These are phyloP conservation scores for Phataginus tetradactyla DNA, from an alignment of 2,797 vertebrate species.

Conservation along the genomic window DNA sequence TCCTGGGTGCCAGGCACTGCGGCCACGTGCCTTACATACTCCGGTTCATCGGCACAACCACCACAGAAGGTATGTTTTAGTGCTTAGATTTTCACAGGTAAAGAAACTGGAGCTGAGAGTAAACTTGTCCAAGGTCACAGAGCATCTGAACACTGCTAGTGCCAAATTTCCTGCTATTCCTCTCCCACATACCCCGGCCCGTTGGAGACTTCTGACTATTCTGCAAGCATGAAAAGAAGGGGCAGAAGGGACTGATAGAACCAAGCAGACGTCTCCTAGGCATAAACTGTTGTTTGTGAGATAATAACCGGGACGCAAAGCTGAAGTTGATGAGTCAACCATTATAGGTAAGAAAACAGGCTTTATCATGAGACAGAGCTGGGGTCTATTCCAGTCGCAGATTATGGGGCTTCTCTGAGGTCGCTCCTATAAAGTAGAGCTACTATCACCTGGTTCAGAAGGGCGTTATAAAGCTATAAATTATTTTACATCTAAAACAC, in stretches of 20 bases:
- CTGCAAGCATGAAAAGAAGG: not conserved
- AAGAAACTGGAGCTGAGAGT: not conserved
- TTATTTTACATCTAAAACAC: not conserved
- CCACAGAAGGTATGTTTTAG: not conserved
- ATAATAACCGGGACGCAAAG: not conserved
- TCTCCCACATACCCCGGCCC: not conserved
- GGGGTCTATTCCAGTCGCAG: not conserved
- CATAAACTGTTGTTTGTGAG: not conserved
- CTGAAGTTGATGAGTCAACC: not conserved
- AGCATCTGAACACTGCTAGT: not conserved
- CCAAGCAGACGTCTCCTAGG: not conserved
- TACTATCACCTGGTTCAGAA: not conserved
- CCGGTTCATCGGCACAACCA: not conserved
- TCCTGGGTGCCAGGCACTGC: not conserved
- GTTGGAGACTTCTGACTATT: not conserved
- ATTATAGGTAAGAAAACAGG: not conserved
- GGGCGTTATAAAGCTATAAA: not conserved
- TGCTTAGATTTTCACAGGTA: not conserved
- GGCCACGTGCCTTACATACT: not conserved
- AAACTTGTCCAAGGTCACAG: not conserved
- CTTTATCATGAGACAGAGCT: not conserved
- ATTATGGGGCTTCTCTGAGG: not conserved
- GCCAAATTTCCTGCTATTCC: not conserved
- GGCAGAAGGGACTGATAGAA: not conserved
- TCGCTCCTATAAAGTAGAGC: not conserved